Base-by-base conservation (phyloP, 2,888 invertebrate species). In the Neelides folsomi region DNA sequence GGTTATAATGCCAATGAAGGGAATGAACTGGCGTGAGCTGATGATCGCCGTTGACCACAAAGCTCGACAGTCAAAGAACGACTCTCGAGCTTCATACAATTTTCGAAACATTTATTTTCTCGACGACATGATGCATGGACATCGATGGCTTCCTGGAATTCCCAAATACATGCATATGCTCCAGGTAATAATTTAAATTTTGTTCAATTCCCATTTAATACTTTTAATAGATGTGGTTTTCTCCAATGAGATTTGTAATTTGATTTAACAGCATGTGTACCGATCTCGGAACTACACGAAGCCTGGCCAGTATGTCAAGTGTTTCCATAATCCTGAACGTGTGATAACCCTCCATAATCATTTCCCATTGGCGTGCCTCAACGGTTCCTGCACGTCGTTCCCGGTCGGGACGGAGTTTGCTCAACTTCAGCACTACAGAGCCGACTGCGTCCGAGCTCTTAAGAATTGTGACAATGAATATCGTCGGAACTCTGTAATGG, bases 81-180 rank as follows among this genome's bases (percentile, higher is more conserved):
- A 78, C 63, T 77, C 78, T 10, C 68, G 86, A 59, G 83, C 85
- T 6, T 83, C 83, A 1, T 90, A 86, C 71, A 89, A 90, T 71
- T 86, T 89, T 3, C 76, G 88, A 59, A 93, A 93, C 71, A 83
- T 92, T 9, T 94, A 93, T 73, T 93, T 88, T 71, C 77, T 94
- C 66, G 90, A 93, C 69, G 83, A 87, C 70, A 78, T 87, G 65
- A 77, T 82, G 61, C 84, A 86, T 71, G 79, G 78, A 60, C 86
- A 88, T 68, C 82, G 80, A 56, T 83, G 79, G 77, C 83, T 85
- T 72, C 79, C 81, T 63, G 82, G 82, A 66, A 81, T 83, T 65
- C 88, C 88, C 54, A 79, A 77, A 65, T 87, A 90, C 70, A 81
- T 90, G 83, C 90, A 92, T 72, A 92, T 92, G 90, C 70, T 90